These are phyloP conservation scores for Platysternon megacephalum DNA, from an alignment of 2,113 vertebrate genomes.

Conservation along the genomic window DNA sequence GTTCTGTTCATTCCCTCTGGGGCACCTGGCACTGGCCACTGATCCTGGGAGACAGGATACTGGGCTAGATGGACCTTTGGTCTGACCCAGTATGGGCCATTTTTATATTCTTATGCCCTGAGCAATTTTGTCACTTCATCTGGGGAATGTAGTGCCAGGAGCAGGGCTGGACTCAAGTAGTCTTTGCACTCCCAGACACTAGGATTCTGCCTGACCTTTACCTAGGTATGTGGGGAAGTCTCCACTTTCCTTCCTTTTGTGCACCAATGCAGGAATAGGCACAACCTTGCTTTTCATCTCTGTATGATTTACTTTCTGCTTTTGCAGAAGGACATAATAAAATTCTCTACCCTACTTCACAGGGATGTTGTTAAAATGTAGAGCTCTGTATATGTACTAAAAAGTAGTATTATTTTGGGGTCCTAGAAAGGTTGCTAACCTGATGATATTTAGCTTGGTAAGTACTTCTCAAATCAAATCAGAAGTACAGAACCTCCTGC, in stretches of 20 bases:
- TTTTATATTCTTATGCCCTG: no score
- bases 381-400: background rate
- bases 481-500: background rate
- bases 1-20: no score
- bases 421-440: background rate
- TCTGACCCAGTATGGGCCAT: no score
- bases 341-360: background rate
- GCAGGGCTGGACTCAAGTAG: background rate
- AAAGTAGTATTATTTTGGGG: background rate
- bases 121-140: fast-evolving
- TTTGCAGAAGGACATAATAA: fast-evolving
- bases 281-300: fast-evolving
- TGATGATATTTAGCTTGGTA: background rate
- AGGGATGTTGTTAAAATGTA: fast-evolving
- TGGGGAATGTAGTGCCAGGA: background rate
- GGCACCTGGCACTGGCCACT: no score
- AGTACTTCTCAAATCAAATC: fast-evolving
- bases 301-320: background rate
- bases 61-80: no score
- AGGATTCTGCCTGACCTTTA: background rate
- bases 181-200: background rate
- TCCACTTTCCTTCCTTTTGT: background rate
- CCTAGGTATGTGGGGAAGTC: background rate
- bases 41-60: no score
- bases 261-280: background rate